Percentiles rank a stretch among this genome's conserved stretches.
These are phyloP conservation scores for Halichondria panicea DNA, from an alignment of 37 sponge, comb jelly and placozoan species.

Conservation along the genomic window DNA sequence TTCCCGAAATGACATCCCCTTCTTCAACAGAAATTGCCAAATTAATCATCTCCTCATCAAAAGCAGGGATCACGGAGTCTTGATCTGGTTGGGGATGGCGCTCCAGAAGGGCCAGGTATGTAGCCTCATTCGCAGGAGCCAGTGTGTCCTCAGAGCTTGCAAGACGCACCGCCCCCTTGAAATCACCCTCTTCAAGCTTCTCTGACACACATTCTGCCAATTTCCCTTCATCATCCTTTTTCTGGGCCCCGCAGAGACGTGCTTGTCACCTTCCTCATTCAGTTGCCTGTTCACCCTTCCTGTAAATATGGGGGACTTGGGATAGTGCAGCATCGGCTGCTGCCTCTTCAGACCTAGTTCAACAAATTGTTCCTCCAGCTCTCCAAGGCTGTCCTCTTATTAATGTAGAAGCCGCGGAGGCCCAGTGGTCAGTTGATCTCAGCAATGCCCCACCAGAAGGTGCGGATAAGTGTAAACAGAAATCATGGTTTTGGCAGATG, in stretches of 20 bases:
- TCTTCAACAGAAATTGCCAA: too few species aligned
- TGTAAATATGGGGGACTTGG: too few species aligned
- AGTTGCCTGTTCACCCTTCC: not conserved
- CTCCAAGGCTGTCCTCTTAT: too few species aligned
- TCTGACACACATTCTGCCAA: not conserved
- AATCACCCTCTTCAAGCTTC: not conserved
- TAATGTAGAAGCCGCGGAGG: too few species aligned
- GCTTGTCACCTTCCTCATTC: not conserved
- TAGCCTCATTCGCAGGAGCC: not conserved
- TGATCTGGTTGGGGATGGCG: not conserved
- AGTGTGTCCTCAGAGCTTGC: conserved; percentile 1
- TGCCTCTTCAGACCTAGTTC: too few species aligned
- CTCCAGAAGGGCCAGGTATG: not conserved
- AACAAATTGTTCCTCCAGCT: too few species aligned
- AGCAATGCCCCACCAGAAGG: too few species aligned
- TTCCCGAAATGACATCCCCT: conserved; percentile 17
- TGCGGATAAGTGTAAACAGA: too few species aligned
- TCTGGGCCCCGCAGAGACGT: too few species aligned
- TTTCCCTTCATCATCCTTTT: not conserved
- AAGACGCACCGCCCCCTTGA: not conserved
- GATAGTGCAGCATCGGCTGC: too few species aligned
- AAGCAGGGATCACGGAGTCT: not conserved
- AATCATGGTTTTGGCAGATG: too few species aligned
- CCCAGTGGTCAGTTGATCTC: too few species aligned
- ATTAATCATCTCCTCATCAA: not conserved